A percentile compares a stretch with the other conserved stretches of the same genome.
Evolutionary conservation across 2,113 vertebrate species (phyloP).

Genomic region (Oncorhynchus mykiss): DNA sequence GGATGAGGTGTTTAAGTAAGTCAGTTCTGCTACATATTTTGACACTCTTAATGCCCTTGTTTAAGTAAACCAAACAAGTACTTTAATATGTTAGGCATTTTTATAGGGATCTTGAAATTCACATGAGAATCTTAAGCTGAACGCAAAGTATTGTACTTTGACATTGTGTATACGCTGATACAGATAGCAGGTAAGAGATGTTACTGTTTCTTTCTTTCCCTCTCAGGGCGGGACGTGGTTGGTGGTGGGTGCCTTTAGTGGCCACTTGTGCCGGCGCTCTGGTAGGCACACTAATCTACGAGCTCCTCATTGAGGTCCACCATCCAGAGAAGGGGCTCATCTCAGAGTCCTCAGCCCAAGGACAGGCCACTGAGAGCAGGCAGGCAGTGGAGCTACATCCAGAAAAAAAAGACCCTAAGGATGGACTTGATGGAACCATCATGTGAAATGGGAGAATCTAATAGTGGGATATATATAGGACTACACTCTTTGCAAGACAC

Average conservation of each 20-base stretch:
- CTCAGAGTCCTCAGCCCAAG: neutral
- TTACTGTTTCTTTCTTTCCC: neutral
- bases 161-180: neutral
- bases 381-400: constrained; percentile 53
- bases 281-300: constrained; percentile 52
- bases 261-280: constrained; percentile 61
- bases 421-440: neutral
- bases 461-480: neutral
- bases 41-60: neutral
- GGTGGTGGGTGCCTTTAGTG: constrained; percentile 77
- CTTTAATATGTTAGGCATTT: neutral
- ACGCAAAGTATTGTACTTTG: neutral
- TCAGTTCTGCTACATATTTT: neutral
- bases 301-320: constrained; percentile 66
- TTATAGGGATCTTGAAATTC: neutral
- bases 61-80: no score
- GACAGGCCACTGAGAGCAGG: neutral
- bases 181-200: no score
- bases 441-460: neutral
- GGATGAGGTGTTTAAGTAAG: constrained; percentile 57
- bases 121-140: neutral
- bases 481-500: neutral
- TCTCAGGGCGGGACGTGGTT: constrained; percentile 68
- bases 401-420: constrained; percentile 26
- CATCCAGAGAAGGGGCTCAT: constrained; percentile 29